Conservation (phyloP, 2,888 invertebrate genomes). For the Drosophila recens region DNA sequence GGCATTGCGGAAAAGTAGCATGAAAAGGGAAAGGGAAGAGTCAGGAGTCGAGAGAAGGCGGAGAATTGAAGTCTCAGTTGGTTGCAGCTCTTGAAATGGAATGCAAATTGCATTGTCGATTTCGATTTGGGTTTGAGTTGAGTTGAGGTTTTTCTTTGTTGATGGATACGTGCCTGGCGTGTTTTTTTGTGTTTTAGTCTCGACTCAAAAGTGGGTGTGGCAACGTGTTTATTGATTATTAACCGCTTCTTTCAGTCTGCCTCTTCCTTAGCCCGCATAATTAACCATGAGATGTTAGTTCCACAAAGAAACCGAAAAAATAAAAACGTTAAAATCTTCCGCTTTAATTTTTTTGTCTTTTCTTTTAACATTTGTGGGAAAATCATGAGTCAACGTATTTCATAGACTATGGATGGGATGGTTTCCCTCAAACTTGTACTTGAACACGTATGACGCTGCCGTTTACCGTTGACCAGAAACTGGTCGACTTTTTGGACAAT, state of each 20-base stretch:
- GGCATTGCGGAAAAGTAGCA: constrained; percentile 3
- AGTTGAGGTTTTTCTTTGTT: constrained; percentile 7
- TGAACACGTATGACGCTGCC: constrained; percentile 49
- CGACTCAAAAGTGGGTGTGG: constrained; percentile 12
- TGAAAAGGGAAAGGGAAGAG: background rate
- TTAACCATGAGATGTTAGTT: constrained; percentile 31
- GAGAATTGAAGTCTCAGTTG: constrained; percentile 15
- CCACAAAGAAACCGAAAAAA: constrained; percentile 3
- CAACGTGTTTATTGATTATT: constrained; percentile 59
- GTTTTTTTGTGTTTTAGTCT: constrained; percentile 10
- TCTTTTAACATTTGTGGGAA: constrained; percentile 55
- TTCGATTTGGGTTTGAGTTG: background rate
- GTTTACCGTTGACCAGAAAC: too few species aligned
- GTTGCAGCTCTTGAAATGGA: constrained; percentile 19
- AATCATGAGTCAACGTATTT: constrained; percentile 66
- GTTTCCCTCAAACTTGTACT: constrained; percentile 15
- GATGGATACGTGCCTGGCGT: constrained; percentile 49
- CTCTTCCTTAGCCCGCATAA: constrained; percentile 34
- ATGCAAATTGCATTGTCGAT: constrained; percentile 29
- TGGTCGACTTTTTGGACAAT: constrained; percentile 36
- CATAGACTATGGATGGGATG: constrained; percentile 16
- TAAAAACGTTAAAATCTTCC: constrained; percentile 40
- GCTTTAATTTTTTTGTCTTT: constrained; percentile 22
- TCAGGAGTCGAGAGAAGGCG: background rate
- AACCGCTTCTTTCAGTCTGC: constrained; percentile 17